phyloP scores from a whole-genome alignment of 2,888 invertebrate genomes.

The Petrophora chlorosata region DNA sequence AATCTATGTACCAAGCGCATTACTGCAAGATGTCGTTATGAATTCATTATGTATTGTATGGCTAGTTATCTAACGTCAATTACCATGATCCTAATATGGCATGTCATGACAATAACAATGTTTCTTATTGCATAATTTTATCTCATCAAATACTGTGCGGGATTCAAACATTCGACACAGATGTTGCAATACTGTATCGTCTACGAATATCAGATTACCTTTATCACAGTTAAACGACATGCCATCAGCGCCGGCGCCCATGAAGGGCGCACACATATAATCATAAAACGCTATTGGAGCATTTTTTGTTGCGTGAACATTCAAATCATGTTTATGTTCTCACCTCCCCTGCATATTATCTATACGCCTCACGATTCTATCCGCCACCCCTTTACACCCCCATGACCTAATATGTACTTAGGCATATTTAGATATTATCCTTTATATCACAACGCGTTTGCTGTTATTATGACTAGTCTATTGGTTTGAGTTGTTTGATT shows the following conservation, averaged over 20 bases:
- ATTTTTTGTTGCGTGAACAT: slow-evolving; percentile 38
- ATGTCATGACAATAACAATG: slow-evolving; percentile 1
- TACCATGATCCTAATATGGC: slow-evolving; percentile 3
- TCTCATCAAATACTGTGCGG: not conserved
- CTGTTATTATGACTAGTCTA: slow-evolving; percentile 27
- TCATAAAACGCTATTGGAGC: slow-evolving; percentile 33
- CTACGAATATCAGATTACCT: slow-evolving; percentile 6
- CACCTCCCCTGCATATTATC: slow-evolving; percentile 45
- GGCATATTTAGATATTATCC: slow-evolving; percentile 41
- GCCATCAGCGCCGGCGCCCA: slow-evolving; percentile 17
- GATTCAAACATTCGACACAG: slow-evolving; percentile 1
- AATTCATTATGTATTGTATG: slow-evolving; percentile 14
- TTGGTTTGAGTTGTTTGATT: slow-evolving; percentile 25
- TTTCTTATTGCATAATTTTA: slow-evolving; percentile 9
- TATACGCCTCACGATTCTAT: slow-evolving; percentile 37
- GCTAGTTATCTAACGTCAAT: slow-evolving; percentile 11
- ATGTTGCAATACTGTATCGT: slow-evolving; percentile 10
- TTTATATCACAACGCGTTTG: slow-evolving; percentile 38
- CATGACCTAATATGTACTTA: slow-evolving; percentile 35
- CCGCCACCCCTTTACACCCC: slow-evolving; percentile 31
- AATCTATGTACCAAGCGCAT: slow-evolving; percentile 6
- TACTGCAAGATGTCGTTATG: slow-evolving; percentile 14
- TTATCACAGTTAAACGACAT: slow-evolving; percentile 11
- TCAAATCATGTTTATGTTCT: slow-evolving; percentile 43
- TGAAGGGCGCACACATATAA: slow-evolving; percentile 17